Percentiles rank a stretch among this genome's conserved stretches.
Evolutionary conservation across 2,888 invertebrate species (phyloP).

Genomic region (Cephus nigrinus): DNA sequence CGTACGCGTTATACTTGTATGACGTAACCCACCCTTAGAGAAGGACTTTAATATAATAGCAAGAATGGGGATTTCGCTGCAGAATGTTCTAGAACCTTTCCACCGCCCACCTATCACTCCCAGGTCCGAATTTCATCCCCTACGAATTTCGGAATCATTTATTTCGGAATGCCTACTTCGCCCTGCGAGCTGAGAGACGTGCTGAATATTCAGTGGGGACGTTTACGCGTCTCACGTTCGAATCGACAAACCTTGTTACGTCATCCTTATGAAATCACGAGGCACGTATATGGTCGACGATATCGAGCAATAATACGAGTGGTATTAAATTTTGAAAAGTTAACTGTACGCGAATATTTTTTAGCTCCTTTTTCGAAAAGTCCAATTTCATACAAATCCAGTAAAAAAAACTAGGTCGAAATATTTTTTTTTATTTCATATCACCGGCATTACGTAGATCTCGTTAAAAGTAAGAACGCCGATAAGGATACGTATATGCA

Average conservation of each 20-base stretch:
- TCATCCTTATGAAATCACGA: neutral
- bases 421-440: neutral
- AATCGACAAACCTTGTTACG: neutral
- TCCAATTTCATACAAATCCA: neutral
- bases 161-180: neutral
- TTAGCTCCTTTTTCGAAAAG: too few relatives aligned
- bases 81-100: neutral
- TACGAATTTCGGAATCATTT: neutral
- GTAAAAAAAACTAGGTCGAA: neutral
- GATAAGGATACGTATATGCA: neutral
- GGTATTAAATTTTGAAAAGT: neutral
- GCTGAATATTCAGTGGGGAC: neutral
- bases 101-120: too few relatives aligned
- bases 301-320: neutral
- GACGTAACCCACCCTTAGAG: neutral
- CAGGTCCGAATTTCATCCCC: neutral
- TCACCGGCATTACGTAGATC: neutral
- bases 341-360: too few relatives aligned
- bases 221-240: neutral
- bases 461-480: neutral
- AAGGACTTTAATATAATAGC: neutral
- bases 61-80: neutral
- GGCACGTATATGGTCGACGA: neutral
- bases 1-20: neutral
- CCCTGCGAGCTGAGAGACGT: neutral